These are phyloP conservation scores for Dynastes grantii DNA, from an alignment of 2,888 invertebrate species.

Conservation along the genomic window DNA sequence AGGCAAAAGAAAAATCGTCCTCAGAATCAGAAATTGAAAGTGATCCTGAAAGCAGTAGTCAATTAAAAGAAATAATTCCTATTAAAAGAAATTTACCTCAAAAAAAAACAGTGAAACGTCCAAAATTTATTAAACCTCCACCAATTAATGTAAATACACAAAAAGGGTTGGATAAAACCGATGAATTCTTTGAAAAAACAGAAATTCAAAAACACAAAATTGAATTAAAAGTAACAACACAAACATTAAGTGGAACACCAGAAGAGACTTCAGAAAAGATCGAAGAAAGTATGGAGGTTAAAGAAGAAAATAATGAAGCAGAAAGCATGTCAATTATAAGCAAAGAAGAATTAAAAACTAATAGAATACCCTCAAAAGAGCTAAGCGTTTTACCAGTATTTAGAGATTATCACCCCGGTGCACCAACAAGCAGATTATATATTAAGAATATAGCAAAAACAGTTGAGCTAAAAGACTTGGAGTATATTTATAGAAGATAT, in stretches of 20 bases:
- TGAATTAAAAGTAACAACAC: conserved; percentile 71
- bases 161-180: conserved; percentile 68
- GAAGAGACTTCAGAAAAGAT: conserved; percentile 53
- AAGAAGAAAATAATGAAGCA: conserved; percentile 58
- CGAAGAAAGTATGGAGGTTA: conserved; percentile 35
- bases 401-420: conserved; percentile 88
- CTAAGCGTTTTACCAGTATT: conserved; percentile 84
- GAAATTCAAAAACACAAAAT: conserved; percentile 71
- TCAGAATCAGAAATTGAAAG: conserved; percentile 80
- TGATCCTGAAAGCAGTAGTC: conserved; percentile 71
- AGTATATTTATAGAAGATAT: conserved; percentile 83
- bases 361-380: conserved; percentile 81
- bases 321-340: conserved; percentile 72
- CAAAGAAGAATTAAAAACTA: conserved; percentile 77
- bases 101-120: conserved; percentile 72
- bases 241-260: conserved; percentile 55
- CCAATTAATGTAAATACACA: conserved; percentile 59
- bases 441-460: conserved; percentile 92
- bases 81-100: conserved; percentile 70
- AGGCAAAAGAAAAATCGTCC: conserved; percentile 38
- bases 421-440: conserved; percentile 88
- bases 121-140: conserved; percentile 72
- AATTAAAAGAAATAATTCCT: conserved; percentile 69
- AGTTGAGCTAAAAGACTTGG: conserved; percentile 82
- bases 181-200: conserved; percentile 74